Evolutionary conservation across 2,888 invertebrate species (phyloP).

Genomic region (Carpatolechia fugitivella): DNA sequence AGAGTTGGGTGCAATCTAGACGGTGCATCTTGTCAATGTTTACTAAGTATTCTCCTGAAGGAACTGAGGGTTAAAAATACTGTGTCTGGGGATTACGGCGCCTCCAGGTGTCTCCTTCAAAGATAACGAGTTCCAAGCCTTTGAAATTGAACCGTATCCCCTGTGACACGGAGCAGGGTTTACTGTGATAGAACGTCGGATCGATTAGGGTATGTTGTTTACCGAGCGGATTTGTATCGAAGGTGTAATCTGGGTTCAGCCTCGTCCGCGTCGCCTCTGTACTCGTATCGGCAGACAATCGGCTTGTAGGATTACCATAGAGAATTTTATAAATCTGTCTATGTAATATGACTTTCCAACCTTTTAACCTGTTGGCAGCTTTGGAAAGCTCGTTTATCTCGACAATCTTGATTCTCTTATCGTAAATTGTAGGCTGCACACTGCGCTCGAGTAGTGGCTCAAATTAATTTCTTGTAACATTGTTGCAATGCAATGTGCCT

Average conservation of each 20-base stretch:
- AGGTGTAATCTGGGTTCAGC: slow-evolving; percentile 45
- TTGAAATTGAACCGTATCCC: slow-evolving; percentile 32
- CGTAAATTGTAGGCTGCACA: neutral
- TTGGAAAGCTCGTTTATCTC: slow-evolving; percentile 1
- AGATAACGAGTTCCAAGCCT: slow-evolving; percentile 27
- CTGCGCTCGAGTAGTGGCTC: neutral
- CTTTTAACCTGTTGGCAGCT: slow-evolving; percentile 2
- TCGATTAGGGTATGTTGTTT: slow-evolving; percentile 58
- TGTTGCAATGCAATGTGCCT: neutral
- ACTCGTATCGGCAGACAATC: slow-evolving; percentile 22
- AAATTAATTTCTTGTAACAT: slow-evolving; percentile 1
- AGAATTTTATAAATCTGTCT: slow-evolving; percentile 13
- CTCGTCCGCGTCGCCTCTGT: slow-evolving; percentile 17
- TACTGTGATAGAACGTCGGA: slow-evolving; percentile 19
- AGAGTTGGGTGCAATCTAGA: slow-evolving; percentile 33
- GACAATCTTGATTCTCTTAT: slow-evolving; percentile 2
- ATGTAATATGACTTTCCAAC: slow-evolving; percentile 4
- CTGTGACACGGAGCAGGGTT: slow-evolving; percentile 25
- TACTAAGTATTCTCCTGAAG: slow-evolving; percentile 41
- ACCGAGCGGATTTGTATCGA: slow-evolving; percentile 56
- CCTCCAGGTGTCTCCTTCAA: slow-evolving; percentile 51
- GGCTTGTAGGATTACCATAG: slow-evolving; percentile 22
- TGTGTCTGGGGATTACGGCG: slow-evolving; percentile 46
- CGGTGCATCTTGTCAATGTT: slow-evolving; percentile 43
- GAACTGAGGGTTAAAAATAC: slow-evolving; percentile 57